A percentile compares a stretch with the other conserved stretches of the same genome.
These are phyloP conservation scores for Salvelinus alpinus DNA, from an alignment of 2,113 vertebrate species.

Conservation along the genomic window DNA sequence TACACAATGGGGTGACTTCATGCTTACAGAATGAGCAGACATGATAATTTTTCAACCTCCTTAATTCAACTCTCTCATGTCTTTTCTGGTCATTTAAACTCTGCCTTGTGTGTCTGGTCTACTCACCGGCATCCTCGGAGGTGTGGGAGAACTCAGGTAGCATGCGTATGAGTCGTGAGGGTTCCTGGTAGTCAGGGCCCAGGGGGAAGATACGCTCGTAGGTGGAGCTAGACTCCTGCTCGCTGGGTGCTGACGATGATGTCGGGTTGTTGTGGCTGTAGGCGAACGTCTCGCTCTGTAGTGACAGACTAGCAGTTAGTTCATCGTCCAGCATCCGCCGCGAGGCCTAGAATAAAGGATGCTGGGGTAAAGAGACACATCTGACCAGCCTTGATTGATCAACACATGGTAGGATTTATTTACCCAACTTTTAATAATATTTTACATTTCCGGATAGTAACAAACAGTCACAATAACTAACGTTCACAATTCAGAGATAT, in stretches of 20 bases:
- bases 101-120: neutral
- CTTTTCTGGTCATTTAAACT: neutral
- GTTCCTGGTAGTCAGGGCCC: constrained; percentile 94
- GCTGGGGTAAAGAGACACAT: constrained; percentile 46
- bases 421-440: no score
- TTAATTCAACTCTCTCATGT: no score
- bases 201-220: constrained; percentile 95
- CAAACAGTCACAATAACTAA: no score
- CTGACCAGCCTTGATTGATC: constrained; percentile 18
- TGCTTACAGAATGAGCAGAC: neutral
- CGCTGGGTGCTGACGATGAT: constrained; percentile 82
- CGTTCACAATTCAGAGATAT: no score
- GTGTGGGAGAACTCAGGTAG: constrained; percentile 80
- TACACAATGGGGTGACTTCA: neutral
- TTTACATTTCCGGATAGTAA: no score
- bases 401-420: neutral
- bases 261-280: constrained; percentile 82
- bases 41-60: neutral
- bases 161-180: constrained; percentile 88
- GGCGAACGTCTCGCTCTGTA: constrained; percentile 93
- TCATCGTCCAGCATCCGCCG: constrained; percentile 93
- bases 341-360: constrained; percentile 81
- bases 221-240: constrained; percentile 89
- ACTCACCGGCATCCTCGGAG: constrained; percentile 84
- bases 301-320: constrained; percentile 91